Evolutionary conservation across 2,888 invertebrate genomes (phyloP), one percentile per base, ranked within the genome.

Genomic region (Nezara viridula): DNA sequence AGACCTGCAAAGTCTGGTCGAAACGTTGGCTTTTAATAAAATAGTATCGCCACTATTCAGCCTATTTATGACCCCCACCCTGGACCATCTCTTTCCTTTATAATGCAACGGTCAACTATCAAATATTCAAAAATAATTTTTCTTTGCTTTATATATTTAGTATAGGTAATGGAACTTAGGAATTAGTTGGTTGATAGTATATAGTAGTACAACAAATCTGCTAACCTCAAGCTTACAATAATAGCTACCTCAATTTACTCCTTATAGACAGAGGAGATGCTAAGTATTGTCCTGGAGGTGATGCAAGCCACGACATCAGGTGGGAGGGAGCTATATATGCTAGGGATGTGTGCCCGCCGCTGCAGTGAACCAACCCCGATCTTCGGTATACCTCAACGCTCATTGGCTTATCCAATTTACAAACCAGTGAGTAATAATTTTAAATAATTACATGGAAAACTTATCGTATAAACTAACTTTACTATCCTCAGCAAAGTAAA

Each of bases 311-410:
- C 1, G 14, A 5, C 7, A 40, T 14, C 44, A 81, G 81, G 81
- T 81, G 81, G 81, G 81, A 81, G 81, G 27, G 21, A n/a, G 44
- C 0, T 81, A 81, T 81, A 81, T 81, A 81, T 81, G 81, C 24
- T 44, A n/a, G 81, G n/a, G 44, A 44, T 44, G 44, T 14, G 44
- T 5, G 37, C 10, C 81, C 44, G 44, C 81, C 81, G 44, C 81
- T 81, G 81, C 81, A 81, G 81, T 81, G 12, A 47, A 12, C 12
- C 81, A 81, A 40, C 44, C n/a, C 32, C 37, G 19, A 37, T 19
- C 6, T 21, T 3, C 14, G 27, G 4, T 73, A 7, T 19, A n/a
- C 16, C 37, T 37, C 32, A 0, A 1, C 19, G 2, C 19, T 73
- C 14, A 19, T 73, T 73, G 66, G 66, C 66, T 32, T 37, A 37